Evolutionary conservation across 2,888 invertebrate genomes (phyloP), one percentile per base, ranked within the genome.

Genomic region (Ophonus ardosiacus): DNA sequence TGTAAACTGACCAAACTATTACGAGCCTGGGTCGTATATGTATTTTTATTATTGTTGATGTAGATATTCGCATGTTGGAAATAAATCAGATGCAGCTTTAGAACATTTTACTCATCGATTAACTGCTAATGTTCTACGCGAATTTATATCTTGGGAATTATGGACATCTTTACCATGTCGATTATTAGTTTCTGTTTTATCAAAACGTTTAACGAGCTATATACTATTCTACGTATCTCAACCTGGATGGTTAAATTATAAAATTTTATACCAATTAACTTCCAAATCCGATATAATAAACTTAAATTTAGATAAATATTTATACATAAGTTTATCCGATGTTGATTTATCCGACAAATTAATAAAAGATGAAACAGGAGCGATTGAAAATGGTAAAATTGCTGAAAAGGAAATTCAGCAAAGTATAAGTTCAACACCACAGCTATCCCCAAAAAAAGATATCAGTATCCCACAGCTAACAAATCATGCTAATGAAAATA

Each of bases 141-240:
- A 95, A 88, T 92, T 95, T 40, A 91, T 95, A 0, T 94, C 94
- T 0, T 95, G 94, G 93, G 95, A 95, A 88, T 88, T 95, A 3
- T 94, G 94, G 92, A 95, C 94, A 86, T 95, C 95, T 0, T 92
- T 95, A 10, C 94, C 95, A 71, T 94, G 94, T 0, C 94, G 94
- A 89, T 89, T 94, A 40, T 89, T 95, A 3, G 92, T 94, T 4
- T 92, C 95, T 57, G 93, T 95, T 86, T 87, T 95, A 76, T 92
- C 95, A 0, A 94, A 93, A 88, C 93, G 92, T 87, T 90, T 95
- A 0, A 92, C 93, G 80, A 89, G 89, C 17, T 93, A 92, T 85
- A 91, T 93, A 84, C 90, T 93, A 51, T 91, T 88, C 31, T 92
- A 93, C 13, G 86, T 93, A 68, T 91, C 93, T 3, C 91, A 93